A percentile compares a stretch with the other conserved stretches of the same genome.
phyloP scores from a whole-genome alignment of 2,797 vertebrate species.

The Sebastes vulpes region DNA sequence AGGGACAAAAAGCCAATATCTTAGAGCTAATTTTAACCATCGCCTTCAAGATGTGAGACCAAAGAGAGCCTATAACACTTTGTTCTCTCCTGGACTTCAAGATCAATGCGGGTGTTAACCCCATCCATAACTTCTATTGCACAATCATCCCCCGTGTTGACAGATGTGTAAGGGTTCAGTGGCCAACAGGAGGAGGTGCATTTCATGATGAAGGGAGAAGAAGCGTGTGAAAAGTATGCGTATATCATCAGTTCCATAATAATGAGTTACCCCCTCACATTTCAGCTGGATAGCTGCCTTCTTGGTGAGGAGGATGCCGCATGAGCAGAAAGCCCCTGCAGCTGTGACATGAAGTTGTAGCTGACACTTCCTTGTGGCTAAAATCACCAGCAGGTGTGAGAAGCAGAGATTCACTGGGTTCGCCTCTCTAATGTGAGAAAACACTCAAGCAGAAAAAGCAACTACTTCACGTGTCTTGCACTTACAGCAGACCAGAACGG shows the following conservation, averaged over 20 bases:
- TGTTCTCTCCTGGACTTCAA: background rate
- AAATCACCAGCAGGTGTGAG: constrained; percentile 17
- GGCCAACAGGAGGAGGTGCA: background rate
- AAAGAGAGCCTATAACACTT: background rate
- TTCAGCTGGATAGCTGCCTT: background rate
- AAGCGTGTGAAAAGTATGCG: background rate
- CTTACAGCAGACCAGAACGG: background rate
- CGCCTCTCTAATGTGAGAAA: constrained; percentile 3
- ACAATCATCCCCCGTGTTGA: background rate
- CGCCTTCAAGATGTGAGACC: background rate
- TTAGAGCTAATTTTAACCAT: background rate
- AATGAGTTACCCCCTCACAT: background rate
- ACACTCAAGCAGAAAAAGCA: background rate
- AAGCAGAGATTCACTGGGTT: background rate
- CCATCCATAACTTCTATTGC: background rate
- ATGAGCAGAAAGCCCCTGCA: background rate
- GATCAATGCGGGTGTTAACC: background rate
- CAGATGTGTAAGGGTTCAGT: background rate
- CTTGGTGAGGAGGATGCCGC: background rate
- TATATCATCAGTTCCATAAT: background rate
- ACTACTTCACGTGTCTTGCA: background rate
- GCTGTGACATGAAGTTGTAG: background rate
- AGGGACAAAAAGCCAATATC: background rate
- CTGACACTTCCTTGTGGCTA: background rate
- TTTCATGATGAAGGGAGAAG: background rate